These are phyloP conservation scores for Xiphophorus maculatus DNA, from an alignment of 2,113 vertebrate species.

Conservation along the genomic window DNA sequence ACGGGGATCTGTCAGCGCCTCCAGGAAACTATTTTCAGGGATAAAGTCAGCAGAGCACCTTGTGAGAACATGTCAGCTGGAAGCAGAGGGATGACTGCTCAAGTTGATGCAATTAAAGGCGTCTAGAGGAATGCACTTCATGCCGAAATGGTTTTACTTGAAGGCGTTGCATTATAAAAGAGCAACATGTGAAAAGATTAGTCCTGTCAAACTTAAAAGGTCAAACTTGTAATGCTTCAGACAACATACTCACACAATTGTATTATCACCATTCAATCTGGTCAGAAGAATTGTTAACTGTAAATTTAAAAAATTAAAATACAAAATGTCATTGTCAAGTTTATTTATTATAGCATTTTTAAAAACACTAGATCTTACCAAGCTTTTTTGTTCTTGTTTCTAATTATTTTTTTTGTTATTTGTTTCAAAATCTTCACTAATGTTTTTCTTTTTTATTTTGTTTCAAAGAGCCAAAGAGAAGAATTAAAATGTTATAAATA, in stretches of 20 bases:
- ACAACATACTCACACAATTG: background rate
- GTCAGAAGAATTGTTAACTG: background rate
- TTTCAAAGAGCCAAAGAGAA: too few species aligned
- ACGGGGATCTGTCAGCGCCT: background rate
- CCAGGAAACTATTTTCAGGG: slow-evolving; percentile 12
- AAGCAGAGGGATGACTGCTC: background rate
- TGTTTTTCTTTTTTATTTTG: too few species aligned
- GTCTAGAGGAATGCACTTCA: background rate
- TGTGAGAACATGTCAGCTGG: background rate
- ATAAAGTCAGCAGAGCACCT: slow-evolving; percentile 2
- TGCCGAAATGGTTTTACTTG: background rate
- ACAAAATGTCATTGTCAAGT: too few species aligned
- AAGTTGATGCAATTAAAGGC: background rate
- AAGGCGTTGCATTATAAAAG: background rate
- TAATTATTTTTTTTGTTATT: too few species aligned
- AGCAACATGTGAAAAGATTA: background rate
- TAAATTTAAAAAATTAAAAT: too few species aligned
- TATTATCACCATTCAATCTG: background rate
- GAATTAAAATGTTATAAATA: too few species aligned
- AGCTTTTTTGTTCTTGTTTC: too few species aligned
- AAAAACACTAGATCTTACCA: too few species aligned
- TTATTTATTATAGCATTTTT: too few species aligned
- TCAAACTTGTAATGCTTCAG: background rate
- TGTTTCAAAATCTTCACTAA: too few species aligned
- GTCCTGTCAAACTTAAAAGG: background rate